These are phyloP conservation scores for Lasius fuliginosus DNA, from an alignment of 2,888 invertebrate genomes.

Conservation along the genomic window DNA sequence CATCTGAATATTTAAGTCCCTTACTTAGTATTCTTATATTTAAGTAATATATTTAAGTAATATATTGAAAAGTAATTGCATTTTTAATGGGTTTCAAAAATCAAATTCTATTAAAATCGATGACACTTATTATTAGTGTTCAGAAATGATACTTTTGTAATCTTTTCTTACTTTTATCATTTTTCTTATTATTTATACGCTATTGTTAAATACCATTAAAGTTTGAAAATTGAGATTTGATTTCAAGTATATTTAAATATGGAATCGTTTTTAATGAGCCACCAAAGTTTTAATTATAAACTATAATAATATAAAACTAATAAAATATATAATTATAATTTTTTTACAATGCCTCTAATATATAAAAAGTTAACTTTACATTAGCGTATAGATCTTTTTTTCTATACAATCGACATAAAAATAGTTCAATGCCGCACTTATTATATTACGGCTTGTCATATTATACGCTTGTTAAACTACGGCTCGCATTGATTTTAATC, in stretches of 20 bases:
- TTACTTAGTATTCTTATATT: not conserved
- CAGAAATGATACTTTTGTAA: not conserved
- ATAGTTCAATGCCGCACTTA: slow-evolving; percentile 2
- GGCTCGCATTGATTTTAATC: slow-evolving; percentile 6
- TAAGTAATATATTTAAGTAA: not conserved
- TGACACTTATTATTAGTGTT: slow-evolving; percentile 46
- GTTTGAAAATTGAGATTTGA: not conserved
- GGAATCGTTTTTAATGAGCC: not conserved
- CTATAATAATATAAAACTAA: not conserved
- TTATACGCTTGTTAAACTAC: not conserved
- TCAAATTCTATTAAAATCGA: slow-evolving; percentile 60
- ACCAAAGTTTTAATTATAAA: not conserved
- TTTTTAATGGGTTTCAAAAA: slow-evolving; percentile 27
- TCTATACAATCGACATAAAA: not conserved
- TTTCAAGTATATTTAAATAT: not conserved
- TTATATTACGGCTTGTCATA: not conserved
- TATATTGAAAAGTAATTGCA: slow-evolving; percentile 21
- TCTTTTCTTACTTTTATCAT: not conserved
- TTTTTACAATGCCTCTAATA: not conserved
- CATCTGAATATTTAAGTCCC: not conserved
- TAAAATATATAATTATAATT: not conserved
- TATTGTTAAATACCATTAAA: not conserved
- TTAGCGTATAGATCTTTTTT: not conserved
- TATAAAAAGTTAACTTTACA: not conserved
- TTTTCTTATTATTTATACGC: not conserved